phyloP scores from a whole-genome alignment of 2,888 invertebrate species.

The Pseudococcus longispinus region DNA sequence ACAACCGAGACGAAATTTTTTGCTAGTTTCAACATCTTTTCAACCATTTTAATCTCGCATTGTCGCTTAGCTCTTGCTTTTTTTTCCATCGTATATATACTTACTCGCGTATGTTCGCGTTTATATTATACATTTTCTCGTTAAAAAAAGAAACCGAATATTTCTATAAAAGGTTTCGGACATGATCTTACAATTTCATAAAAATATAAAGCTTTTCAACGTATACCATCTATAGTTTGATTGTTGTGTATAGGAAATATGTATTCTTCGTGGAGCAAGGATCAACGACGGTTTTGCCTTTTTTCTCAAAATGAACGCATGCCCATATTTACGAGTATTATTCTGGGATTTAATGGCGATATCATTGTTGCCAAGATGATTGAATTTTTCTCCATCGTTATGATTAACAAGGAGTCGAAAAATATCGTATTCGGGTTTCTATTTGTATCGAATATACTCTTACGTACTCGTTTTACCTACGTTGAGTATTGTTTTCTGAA shows the following conservation, averaged over 20 bases:
- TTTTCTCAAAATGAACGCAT: neutral
- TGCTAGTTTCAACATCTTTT: conserved; percentile 27
- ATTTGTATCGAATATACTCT: neutral
- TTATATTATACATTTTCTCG: neutral
- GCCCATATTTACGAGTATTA: neutral
- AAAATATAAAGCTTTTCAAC: neutral
- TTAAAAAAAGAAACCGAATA: conserved; percentile 4
- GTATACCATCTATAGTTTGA: neutral
- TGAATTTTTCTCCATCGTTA: conserved; percentile 9
- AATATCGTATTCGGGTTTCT: neutral
- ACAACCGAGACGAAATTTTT: conserved; percentile 15
- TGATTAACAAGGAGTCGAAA: neutral
- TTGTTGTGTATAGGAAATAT: neutral
- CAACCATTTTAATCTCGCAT: conserved; percentile 20
- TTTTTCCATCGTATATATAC: neutral
- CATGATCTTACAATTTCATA: conserved; percentile 20
- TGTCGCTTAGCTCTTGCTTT: neutral
- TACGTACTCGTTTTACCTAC: neutral
- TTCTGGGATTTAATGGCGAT: neutral
- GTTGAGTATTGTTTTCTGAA: neutral
- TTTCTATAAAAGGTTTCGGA: conserved; percentile 18
- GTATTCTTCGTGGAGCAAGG: neutral
- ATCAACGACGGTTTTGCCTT: neutral
- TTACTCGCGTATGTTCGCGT: neutral
- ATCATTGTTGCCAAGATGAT: neutral